Evolutionary conservation across 2,888 invertebrate species (phyloP), one percentile per base, ranked within the genome.

Genomic region (Ischnus inquisitorius): DNA sequence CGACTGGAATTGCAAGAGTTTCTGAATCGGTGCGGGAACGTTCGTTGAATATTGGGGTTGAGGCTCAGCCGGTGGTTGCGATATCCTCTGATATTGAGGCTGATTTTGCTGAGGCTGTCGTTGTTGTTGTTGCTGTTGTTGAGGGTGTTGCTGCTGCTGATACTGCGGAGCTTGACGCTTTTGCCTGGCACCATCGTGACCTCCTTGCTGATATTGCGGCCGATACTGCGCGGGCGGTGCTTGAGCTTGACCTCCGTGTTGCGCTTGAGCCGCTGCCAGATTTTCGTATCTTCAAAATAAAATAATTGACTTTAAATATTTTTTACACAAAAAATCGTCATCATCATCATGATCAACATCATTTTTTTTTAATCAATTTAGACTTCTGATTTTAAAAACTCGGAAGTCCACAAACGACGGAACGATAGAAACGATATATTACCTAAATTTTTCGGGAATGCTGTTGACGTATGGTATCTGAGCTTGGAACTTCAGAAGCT

Each of bases 391-490:
- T 3, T 46, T n/a, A 14, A 46, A 14, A 12, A n/a, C 12, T 46
- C 12, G 12, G 12, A 1, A 46, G 12, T 46, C 48, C 1, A 16
- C n/a, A n/a, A n/a, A n/a, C n/a, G n/a, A n/a, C n/a, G n/a, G n/a
- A n/a, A n/a, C n/a, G n/a, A n/a, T 22, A n/a, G 16, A 46, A 19
- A 14, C 41, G 2, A 60, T 34, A 4, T 16, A 54, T 85, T 87
- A 92, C 92, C 91, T 90, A 74, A 86, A 91, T 34, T 90, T 91
- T 85, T 92, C 92, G 4, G 93, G 93, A 43, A 93, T 92, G 65
- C 90, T 89, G 80, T 92, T 92, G 62, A 91, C 77, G 79, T 93
- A 92, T 0, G 93, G 93, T n/a, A 91, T 90, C 68, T 91, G 89
- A 0, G 93, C 88, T 57, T 93, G 93, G 79, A 85, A 93, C 14